Conservation (phyloP, 2,888 invertebrate species). For the Hirtodrosophila confusa region DNA sequence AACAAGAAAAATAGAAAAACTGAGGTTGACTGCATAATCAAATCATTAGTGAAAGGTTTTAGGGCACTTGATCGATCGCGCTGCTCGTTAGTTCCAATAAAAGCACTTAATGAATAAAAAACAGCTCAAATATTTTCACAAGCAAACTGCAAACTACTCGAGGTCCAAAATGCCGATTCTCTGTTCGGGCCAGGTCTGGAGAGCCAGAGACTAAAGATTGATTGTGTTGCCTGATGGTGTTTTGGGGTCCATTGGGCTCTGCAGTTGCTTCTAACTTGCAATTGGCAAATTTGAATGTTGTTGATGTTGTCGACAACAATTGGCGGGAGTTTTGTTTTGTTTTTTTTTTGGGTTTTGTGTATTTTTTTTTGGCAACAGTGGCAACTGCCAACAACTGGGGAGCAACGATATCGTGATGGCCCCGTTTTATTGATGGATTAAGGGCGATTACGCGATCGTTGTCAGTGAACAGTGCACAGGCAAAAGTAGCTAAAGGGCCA, state of each 20-base stretch:
- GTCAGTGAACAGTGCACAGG: slow-evolving; percentile 61
- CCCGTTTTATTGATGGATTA: slow-evolving; percentile 83
- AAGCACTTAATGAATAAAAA: slow-evolving; percentile 73
- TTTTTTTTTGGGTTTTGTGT: slow-evolving; percentile 7
- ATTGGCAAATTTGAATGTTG: slow-evolving; percentile 77
- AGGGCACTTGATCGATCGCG: slow-evolving; percentile 80
- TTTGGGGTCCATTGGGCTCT: slow-evolving; percentile 10
- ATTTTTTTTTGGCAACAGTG: slow-evolving; percentile 51
- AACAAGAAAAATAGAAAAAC: slow-evolving; percentile 3
- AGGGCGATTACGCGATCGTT: slow-evolving; percentile 83
- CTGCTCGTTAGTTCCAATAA: slow-evolving; percentile 74
- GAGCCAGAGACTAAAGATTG: slow-evolving; percentile 56
- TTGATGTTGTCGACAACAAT: slow-evolving; percentile 70
- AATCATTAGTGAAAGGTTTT: slow-evolving; percentile 81
- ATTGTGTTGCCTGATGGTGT: slow-evolving; percentile 80
- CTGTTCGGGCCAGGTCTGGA: background rate
- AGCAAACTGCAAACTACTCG: slow-evolving; percentile 38
- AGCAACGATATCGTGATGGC: slow-evolving; percentile 81
- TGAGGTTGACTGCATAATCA: slow-evolving; percentile 63
- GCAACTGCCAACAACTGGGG: slow-evolving; percentile 61
- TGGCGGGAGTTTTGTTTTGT: slow-evolving; percentile 41
- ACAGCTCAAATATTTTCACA: slow-evolving; percentile 78
- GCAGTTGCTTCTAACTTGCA: slow-evolving; percentile 51
- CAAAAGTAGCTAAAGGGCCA: slow-evolving; percentile 64
- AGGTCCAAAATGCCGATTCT: slow-evolving; percentile 1